Evolutionary conservation across 1,140 invertebrate genomes (phyloP).

Genomic region (Druon quercuslanigerum): DNA sequence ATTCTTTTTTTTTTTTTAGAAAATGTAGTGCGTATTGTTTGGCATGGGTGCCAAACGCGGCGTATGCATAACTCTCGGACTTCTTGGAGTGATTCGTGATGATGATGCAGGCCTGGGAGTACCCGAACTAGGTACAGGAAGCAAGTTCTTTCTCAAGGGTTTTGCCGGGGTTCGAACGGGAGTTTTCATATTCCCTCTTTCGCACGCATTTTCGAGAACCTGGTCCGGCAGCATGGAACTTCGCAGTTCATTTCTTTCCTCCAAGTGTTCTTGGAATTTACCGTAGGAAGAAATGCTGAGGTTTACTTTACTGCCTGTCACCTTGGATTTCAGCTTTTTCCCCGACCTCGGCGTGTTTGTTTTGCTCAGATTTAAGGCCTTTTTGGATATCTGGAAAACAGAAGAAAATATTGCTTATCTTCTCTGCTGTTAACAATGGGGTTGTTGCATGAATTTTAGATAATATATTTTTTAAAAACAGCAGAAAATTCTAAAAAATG

Average conservation of each 20-base stretch:
- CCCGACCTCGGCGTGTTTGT: conserved; percentile 19
- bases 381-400: conserved; percentile 1
- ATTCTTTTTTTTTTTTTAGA: background rate
- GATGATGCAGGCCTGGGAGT: conserved; percentile 45
- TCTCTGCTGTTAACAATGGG: too few species aligned
- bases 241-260: conserved; percentile 61
- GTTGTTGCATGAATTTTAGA: too few species aligned
- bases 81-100: conserved; percentile 48
- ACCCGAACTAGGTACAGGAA: background rate
- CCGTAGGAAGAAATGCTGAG: conserved; percentile 55
- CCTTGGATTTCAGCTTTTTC: background rate
- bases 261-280: conserved; percentile 70
- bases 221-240: conserved; percentile 66
- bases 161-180: conserved; percentile 67
- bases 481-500: too few species aligned
- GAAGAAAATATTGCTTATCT: background rate
- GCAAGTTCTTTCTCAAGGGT: conserved; percentile 57
- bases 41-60: conserved; percentile 49
- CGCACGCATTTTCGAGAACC: conserved; percentile 45
- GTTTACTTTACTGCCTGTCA: background rate
- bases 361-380: background rate
- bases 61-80: conserved; percentile 46
- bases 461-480: too few species aligned
- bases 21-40: background rate
- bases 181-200: conserved; percentile 53